Conservation (phyloP, 2,113 vertebrate species). For the Ammodytes marinus region DNA sequence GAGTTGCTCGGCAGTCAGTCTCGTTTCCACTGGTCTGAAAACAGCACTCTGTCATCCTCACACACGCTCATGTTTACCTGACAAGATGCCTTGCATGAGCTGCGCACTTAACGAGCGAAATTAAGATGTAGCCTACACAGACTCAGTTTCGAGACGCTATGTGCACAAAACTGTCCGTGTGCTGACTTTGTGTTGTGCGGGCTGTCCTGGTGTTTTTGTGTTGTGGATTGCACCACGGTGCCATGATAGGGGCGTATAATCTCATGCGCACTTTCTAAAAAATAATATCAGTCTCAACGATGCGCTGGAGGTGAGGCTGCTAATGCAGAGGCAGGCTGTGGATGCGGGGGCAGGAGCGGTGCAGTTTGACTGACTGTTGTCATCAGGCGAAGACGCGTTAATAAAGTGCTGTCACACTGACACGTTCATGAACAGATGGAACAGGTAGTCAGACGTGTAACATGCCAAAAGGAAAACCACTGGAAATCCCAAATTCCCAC, state of each 20-base stretch:
- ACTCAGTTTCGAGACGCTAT: conserved; percentile 16
- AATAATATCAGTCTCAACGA: conserved; percentile 47
- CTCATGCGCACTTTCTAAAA: conserved; percentile 78
- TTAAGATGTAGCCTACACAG: neutral
- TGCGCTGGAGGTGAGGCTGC: conserved; percentile 64
- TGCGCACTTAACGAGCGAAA: conserved; percentile 25
- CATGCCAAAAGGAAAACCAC: conserved; percentile 19
- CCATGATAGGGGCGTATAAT: conserved; percentile 71
- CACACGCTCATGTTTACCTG: conserved; percentile 54
- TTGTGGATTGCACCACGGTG: conserved; percentile 57
- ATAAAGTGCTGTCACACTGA: conserved; percentile 52
- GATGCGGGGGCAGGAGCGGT: conserved; percentile 58
- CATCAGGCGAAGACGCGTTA: conserved; percentile 20
- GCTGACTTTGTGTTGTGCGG: conserved; percentile 24
- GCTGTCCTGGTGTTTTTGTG: conserved; percentile 8
- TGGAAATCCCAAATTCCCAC: conserved; percentile 42
- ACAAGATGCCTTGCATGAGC: conserved; percentile 53
- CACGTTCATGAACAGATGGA: conserved; percentile 39
- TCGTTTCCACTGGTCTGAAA: conserved; percentile 36
- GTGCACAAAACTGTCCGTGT: neutral
- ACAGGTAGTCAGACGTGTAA: conserved; percentile 50
- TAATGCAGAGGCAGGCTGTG: conserved; percentile 51
- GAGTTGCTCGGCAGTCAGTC: conserved; percentile 23
- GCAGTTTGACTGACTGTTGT: conserved; percentile 54
- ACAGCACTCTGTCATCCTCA: conserved; percentile 49